These are phyloP conservation scores for Antheraea yamamai DNA, from an alignment of 2,888 invertebrate genomes.

Conservation along the genomic window DNA sequence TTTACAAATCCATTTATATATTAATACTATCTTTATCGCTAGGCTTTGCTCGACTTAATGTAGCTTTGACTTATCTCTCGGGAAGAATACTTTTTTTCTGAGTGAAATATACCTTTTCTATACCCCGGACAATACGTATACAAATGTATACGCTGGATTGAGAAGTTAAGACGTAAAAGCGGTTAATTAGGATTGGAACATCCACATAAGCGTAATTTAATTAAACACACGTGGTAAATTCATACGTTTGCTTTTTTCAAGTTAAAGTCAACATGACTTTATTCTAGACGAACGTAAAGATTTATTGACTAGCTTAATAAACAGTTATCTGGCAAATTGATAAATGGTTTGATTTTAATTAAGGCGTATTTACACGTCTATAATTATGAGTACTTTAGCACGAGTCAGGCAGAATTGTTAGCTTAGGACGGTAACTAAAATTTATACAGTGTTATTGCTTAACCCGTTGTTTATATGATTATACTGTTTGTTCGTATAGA, in stretches of 20 bases:
- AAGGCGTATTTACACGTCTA: slow-evolving; percentile 12
- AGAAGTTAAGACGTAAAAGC: too few species aligned
- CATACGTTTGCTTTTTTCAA: not conserved
- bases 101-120: too few species aligned
- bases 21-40: too few species aligned
- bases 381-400: slow-evolving; percentile 22
- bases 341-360: slow-evolving; percentile 14
- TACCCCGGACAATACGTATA: too few species aligned
- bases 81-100: too few species aligned
- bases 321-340: slow-evolving; percentile 5
- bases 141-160: too few species aligned
- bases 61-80: too few species aligned
- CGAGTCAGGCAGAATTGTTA: slow-evolving; percentile 30
- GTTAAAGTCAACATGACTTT: not conserved
- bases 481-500: not conserved
- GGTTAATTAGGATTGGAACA: too few species aligned
- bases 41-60: too few species aligned
- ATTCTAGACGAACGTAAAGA: slow-evolving; percentile 16
- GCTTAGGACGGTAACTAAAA: slow-evolving; percentile 38
- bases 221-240: not conserved
- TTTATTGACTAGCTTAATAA: slow-evolving; percentile 18
- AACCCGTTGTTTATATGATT: slow-evolving; percentile 18
- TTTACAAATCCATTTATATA: too few species aligned
- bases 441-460: slow-evolving; percentile 29
- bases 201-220: too few species aligned